A percentile compares a stretch with the other conserved stretches of the same genome.
These are phyloP conservation scores for Caenorhabditis remanei DNA, from an alignment of 1,140 invertebrate genomes.

Conservation along the genomic window DNA sequence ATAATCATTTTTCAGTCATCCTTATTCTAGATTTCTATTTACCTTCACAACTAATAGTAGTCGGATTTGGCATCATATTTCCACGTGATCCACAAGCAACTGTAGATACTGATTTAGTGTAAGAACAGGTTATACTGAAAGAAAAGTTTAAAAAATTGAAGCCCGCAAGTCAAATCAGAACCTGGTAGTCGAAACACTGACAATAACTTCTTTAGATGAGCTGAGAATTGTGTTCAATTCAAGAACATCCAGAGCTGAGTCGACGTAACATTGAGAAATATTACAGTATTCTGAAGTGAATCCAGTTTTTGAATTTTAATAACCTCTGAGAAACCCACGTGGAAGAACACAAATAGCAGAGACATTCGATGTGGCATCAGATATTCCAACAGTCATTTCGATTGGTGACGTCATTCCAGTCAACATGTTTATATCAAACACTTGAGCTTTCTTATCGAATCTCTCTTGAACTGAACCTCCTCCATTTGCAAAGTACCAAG, in stretches of 20 bases:
- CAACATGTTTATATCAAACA: not conserved
- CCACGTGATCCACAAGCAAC: constrained; percentile 8
- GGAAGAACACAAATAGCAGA: constrained; percentile 35
- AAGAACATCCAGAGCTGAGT: not conserved
- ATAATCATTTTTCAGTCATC: not conserved
- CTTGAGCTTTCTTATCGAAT: constrained; percentile 27
- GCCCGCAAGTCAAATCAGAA: not conserved
- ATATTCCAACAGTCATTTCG: constrained; percentile 42
- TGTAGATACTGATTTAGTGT: constrained; percentile 4
- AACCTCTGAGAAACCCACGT: not conserved
- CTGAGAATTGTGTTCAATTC: constrained; percentile 1
- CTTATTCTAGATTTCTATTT: not conserved
- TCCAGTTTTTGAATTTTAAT: not conserved
- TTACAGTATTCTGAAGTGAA: constrained; percentile 34
- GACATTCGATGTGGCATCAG: not conserved
- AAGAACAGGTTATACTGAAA: constrained; percentile 30
- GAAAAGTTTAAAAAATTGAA: not conserved
- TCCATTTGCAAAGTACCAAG: constrained; percentile 19
- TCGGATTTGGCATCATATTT: constrained; percentile 42
- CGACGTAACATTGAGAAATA: constrained; percentile 10
- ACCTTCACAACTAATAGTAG: constrained; percentile 39
- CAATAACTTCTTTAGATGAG: constrained; percentile 13
- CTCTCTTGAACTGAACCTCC: constrained; percentile 28
- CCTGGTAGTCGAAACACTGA: not conserved
- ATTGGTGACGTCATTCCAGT: constrained; percentile 34